These are phyloP conservation scores for Trachelus troglodyta DNA, from an alignment of 2,888 invertebrate species.

Conservation along the genomic window DNA sequence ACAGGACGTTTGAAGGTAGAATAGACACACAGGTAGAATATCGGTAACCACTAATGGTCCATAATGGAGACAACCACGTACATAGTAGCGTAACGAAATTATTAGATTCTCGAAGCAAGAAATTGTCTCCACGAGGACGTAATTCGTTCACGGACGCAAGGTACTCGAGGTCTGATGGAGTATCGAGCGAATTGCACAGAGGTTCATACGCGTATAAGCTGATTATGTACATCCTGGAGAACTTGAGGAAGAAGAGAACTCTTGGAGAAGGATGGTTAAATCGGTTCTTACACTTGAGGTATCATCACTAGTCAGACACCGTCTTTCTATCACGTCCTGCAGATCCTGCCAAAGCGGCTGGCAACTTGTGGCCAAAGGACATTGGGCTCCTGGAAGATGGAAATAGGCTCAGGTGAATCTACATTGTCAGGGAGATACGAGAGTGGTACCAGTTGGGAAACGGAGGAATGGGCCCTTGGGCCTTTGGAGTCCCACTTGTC, in stretches of 20 bases:
- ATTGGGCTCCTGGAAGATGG: not conserved
- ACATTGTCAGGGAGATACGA: not conserved
- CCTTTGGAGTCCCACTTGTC: constrained; percentile 76
- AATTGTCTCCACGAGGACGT: not conserved
- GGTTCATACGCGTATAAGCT: not conserved
- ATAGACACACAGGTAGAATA: not conserved
- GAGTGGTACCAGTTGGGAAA: not conserved
- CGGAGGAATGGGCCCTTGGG: constrained; percentile 73
- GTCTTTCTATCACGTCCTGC: not conserved
- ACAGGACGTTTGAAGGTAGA: not conserved
- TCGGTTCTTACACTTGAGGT: not conserved
- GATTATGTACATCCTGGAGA: not conserved
- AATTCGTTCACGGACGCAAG: not conserved
- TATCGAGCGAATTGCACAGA: not conserved
- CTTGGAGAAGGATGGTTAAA: not conserved
- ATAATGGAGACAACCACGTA: constrained; percentile 49
- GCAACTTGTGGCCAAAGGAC: not conserved
- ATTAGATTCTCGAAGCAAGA: not conserved
- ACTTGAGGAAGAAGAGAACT: not conserved
- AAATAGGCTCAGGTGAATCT: not conserved
- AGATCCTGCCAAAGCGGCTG: not conserved
- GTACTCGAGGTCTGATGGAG: not conserved
- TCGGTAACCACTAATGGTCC: constrained; percentile 49
- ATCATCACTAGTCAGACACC: not conserved
- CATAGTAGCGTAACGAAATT: not conserved